A percentile compares a stretch with the other conserved stretches of the same genome.
These are phyloP conservation scores for Epirrita christyi DNA, from an alignment of 2,888 invertebrate genomes.

Conservation along the genomic window DNA sequence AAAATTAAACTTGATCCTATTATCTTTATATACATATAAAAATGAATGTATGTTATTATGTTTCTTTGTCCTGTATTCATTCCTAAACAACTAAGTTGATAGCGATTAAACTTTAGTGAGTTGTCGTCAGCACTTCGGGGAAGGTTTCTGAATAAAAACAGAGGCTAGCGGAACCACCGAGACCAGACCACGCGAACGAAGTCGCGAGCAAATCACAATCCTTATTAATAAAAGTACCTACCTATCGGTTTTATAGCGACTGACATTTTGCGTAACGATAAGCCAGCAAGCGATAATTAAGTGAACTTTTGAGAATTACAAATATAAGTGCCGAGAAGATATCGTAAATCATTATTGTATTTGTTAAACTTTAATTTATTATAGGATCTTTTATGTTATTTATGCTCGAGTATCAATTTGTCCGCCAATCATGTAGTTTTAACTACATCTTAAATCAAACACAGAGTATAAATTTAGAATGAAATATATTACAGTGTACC, in stretches of 20 bases:
- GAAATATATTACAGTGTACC: slow-evolving; percentile 39
- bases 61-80: too few species aligned
- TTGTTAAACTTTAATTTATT: slow-evolving; percentile 26
- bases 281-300: slow-evolving; percentile 31
- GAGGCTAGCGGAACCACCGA: too few species aligned
- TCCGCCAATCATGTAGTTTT: slow-evolving; percentile 3
- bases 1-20: slow-evolving; percentile 35
- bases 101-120: too few species aligned
- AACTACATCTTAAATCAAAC: slow-evolving; percentile 15
- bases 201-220: too few species aligned
- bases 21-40: too few species aligned
- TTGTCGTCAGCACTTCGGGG: too few species aligned
- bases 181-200: too few species aligned
- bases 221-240: slow-evolving; percentile 28
- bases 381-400: not conserved
- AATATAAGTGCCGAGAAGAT: slow-evolving; percentile 20
- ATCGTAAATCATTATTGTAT: slow-evolving; percentile 35
- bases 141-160: too few species aligned
- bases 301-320: slow-evolving; percentile 36
- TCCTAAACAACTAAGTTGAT: too few species aligned
- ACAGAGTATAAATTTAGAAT: slow-evolving; percentile 22
- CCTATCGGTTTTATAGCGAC: slow-evolving; percentile 16
- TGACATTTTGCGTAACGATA: slow-evolving; percentile 34
- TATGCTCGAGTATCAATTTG: not conserved
- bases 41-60: too few species aligned